Conservation (phyloP, 2,888 invertebrate genomes). For the Adineta ricciae region DNA sequence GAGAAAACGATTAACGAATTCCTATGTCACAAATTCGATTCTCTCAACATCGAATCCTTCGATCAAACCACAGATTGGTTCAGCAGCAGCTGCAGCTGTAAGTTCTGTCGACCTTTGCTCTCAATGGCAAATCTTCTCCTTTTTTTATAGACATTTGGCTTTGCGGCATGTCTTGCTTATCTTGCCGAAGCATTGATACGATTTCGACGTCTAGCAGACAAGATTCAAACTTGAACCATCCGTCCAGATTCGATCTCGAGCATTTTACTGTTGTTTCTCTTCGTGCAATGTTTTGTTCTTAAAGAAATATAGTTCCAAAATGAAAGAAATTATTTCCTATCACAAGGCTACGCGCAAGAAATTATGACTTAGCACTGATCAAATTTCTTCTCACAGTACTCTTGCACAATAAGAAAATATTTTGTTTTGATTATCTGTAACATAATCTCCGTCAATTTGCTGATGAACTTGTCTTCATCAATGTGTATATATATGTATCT, state of each 20-base stretch:
- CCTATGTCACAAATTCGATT: neutral
- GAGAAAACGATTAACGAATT: neutral
- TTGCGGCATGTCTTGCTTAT: slow-evolving; percentile 4
- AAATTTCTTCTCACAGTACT: neutral
- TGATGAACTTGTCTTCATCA: too few species aligned
- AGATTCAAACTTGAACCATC: neutral
- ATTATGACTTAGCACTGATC: neutral
- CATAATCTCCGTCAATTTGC: neutral
- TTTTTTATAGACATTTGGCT: neutral
- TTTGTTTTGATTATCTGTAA: neutral
- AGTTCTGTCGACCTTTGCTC: neutral
- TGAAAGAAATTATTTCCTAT: too few species aligned
- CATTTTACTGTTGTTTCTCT: neutral
- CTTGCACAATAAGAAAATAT: neutral
- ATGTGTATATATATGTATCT: too few species aligned
- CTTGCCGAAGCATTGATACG: neutral
- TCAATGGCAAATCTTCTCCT: neutral
- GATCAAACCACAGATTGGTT: neutral
- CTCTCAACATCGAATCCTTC: neutral
- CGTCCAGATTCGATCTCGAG: neutral
- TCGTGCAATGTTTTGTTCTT: neutral
- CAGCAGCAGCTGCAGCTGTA: slow-evolving; percentile 19
- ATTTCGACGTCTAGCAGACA: slow-evolving; percentile 3
- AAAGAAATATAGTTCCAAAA: too few species aligned
- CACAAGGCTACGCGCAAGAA: too few species aligned